Conservation (phyloP, 1,140 invertebrate species). For the Drosophila quadrilineata region DNA sequence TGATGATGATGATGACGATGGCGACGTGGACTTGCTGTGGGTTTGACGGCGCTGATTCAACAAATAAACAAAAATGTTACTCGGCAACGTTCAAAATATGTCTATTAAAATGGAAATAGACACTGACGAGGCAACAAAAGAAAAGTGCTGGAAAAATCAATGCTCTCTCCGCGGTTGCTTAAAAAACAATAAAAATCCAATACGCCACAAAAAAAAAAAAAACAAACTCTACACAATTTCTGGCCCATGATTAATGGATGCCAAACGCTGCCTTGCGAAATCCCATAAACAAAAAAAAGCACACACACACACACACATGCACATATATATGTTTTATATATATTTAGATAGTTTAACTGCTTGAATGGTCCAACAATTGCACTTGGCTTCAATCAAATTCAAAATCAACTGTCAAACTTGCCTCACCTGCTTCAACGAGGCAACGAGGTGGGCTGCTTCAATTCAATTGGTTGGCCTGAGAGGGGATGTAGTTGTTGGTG, state of each 20-base stretch:
- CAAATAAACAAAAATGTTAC: constrained; percentile 70
- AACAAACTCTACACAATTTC: constrained; percentile 39
- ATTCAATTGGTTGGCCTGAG: not conserved
- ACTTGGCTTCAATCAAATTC: constrained; percentile 70
- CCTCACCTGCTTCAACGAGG: constrained; percentile 38
- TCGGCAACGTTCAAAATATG: constrained; percentile 50
- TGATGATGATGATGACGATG: constrained; percentile 12
- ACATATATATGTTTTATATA: not conserved
- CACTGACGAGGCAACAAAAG: constrained; percentile 47
- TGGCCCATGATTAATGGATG: constrained; percentile 66
- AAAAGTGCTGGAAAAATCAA: constrained; percentile 27
- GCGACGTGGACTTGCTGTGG: constrained; percentile 39
- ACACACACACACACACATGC: not conserved
- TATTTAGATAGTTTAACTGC: no score
- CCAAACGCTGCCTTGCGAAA: constrained; percentile 64
- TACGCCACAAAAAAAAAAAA: no score
- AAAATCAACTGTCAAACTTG: constrained; percentile 70
- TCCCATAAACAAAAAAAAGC: constrained; percentile 57
- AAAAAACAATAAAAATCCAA: constrained; percentile 63
- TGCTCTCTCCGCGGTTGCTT: no score
- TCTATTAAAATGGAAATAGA: constrained; percentile 75
- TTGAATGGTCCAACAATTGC: constrained; percentile 48
- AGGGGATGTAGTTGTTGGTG: not conserved
- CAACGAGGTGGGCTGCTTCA: constrained; percentile 18
- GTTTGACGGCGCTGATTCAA: constrained; percentile 74